Conservation (phyloP, 2,113 vertebrate species). For the Ailurus styani region DNA sequence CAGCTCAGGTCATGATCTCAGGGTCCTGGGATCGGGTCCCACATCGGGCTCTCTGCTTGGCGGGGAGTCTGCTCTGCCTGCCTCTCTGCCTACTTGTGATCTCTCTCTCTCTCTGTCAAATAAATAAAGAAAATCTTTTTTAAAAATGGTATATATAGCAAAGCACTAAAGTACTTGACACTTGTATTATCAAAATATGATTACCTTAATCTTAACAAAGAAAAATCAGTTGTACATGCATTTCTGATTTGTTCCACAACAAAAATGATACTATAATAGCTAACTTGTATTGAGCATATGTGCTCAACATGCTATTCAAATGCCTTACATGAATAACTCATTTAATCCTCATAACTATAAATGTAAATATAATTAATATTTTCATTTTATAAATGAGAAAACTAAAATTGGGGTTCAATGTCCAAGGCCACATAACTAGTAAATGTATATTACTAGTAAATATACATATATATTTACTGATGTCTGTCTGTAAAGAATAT, state of each 20-base stretch:
- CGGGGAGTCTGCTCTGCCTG: no score
- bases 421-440: neutral
- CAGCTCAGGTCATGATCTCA: no score
- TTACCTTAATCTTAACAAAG: neutral
- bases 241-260: neutral
- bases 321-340: neutral
- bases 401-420: neutral
- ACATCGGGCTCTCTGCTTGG: no score
- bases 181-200: neutral
- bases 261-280: neutral
- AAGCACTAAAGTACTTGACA: neutral
- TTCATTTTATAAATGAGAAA: neutral
- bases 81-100: no score
- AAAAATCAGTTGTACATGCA: neutral
- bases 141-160: neutral
- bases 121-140: neutral
- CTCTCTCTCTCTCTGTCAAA: no score
- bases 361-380: neutral
- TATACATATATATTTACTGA: neutral
- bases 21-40: no score
- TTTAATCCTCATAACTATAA: neutral
- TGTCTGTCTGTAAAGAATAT: neutral
- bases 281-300: neutral
- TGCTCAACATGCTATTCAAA: neutral
- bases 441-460: conserved; percentile 4